A percentile compares a stretch with the other conserved stretches of the same genome.
Conservation (phyloP, 2,888 invertebrate genomes). For the Diaphora mendica region DNA sequence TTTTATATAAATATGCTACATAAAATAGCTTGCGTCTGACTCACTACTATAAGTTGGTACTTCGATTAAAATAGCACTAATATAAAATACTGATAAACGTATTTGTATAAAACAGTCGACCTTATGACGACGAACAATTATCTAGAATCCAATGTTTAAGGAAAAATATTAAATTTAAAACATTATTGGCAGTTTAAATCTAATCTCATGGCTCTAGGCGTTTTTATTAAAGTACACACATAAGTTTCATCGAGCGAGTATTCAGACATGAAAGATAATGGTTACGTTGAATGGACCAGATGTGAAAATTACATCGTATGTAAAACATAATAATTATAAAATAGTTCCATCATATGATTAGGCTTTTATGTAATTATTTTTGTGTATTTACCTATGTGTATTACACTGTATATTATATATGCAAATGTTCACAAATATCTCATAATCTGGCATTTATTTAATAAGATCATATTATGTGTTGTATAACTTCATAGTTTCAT, state of each 20-base stretch:
- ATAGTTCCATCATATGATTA: slow-evolving; percentile 56
- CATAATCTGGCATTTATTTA: slow-evolving; percentile 69
- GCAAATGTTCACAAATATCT: slow-evolving; percentile 52
- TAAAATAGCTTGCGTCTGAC: slow-evolving; percentile 71
- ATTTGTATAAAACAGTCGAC: slow-evolving; percentile 31
- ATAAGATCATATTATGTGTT: slow-evolving; percentile 53
- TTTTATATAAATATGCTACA: slow-evolving; percentile 73
- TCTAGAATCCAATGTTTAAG: slow-evolving; percentile 27
- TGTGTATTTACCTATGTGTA: slow-evolving; percentile 57
- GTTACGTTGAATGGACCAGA: slow-evolving; percentile 52
- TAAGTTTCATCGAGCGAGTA: slow-evolving; percentile 43
- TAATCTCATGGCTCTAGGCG: slow-evolving; percentile 39
- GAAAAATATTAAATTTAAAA: slow-evolving; percentile 1
- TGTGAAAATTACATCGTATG: slow-evolving; percentile 48
- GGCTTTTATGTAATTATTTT: slow-evolving; percentile 62
- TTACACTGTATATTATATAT: slow-evolving; percentile 54
- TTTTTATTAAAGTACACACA: slow-evolving; percentile 33
- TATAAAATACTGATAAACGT: slow-evolving; percentile 20
- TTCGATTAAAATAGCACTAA: slow-evolving; percentile 42
- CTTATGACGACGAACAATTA: slow-evolving; percentile 30
- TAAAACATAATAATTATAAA: slow-evolving; percentile 43
- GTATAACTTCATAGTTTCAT: slow-evolving; percentile 45
- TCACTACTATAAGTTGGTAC: slow-evolving; percentile 55
- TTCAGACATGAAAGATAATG: slow-evolving; percentile 36
- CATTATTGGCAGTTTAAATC: slow-evolving; percentile 30